Conservation (phyloP, 2,797 vertebrate species). For the Microcaecilia unicolor region DNA sequence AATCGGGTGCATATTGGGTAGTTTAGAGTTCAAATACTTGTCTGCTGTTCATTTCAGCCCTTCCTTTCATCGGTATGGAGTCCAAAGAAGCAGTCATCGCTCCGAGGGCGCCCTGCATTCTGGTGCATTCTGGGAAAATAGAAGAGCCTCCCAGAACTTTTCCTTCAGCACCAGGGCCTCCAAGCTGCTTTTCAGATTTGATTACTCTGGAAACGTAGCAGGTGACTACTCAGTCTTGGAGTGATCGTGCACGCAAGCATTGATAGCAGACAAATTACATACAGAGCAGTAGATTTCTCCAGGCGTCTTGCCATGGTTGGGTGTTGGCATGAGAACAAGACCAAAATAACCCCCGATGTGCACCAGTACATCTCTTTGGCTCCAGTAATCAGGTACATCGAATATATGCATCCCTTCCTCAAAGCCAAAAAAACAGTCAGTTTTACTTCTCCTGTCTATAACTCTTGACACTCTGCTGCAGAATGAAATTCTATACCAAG, state of each 20-base stretch:
- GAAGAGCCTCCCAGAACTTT: too few species aligned
- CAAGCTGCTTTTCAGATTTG: not conserved
- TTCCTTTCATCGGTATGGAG: too few species aligned
- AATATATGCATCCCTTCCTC: not conserved
- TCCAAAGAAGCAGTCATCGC: too few species aligned
- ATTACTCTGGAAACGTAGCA: not conserved
- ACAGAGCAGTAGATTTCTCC: not conserved
- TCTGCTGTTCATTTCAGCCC: too few species aligned
- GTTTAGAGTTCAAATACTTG: too few species aligned
- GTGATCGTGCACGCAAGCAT: not conserved
- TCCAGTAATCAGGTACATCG: too few species aligned
- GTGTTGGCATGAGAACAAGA: not conserved
- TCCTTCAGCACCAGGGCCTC: too few species aligned
- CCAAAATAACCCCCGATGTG: not conserved
- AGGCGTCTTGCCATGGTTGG: not conserved
- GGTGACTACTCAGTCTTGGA: not conserved
- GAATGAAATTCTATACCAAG: slow-evolving; percentile 25
- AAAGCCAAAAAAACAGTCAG: not conserved
- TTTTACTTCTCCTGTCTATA: not conserved
- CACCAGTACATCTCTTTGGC: not conserved
- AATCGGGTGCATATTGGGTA: too few species aligned
- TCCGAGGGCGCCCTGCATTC: too few species aligned
- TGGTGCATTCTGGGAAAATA: too few species aligned
- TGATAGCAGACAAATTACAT: not conserved
- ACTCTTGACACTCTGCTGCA: slow-evolving; percentile 2